Percentiles rank a stretch among this genome's conserved stretches.
These are phyloP conservation scores for Apamea epomidion DNA, from an alignment of 2,888 invertebrate species.

Conservation along the genomic window DNA sequence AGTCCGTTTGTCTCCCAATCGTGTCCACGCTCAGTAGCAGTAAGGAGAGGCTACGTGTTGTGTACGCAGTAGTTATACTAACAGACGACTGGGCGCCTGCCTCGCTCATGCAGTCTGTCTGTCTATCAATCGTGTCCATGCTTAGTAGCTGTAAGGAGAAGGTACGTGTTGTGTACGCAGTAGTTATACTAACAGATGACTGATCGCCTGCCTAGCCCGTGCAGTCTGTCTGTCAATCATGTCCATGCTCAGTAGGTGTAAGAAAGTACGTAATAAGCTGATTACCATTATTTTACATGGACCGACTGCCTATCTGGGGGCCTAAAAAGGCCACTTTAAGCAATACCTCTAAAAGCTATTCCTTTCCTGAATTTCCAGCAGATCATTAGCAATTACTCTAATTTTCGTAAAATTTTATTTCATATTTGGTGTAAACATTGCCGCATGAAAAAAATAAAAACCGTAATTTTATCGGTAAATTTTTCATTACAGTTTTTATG, in stretches of 20 bases:
- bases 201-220: slow-evolving; percentile 99
- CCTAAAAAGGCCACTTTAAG: no score
- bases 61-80: slow-evolving; percentile 87
- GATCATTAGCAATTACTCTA: no score
- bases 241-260: slow-evolving; percentile 99
- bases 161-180: slow-evolving; percentile 85
- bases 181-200: slow-evolving; percentile 96
- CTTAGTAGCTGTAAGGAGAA: slow-evolving; percentile 99
- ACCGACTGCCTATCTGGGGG: not conserved
- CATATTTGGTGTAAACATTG: no score
- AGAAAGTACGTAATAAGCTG: no score
- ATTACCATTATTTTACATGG: not conserved
- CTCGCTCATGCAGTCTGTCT: slow-evolving; percentile 98
- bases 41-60: slow-evolving; percentile 96
- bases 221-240: slow-evolving; percentile 99
- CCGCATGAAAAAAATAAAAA: no score
- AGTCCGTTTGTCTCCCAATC: slow-evolving; percentile 98
- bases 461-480: no score
- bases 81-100: slow-evolving; percentile 99
- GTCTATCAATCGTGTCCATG: slow-evolving; percentile 99
- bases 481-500: no score
- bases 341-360: no score
- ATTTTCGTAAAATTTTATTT: no score
- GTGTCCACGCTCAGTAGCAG: slow-evolving; percentile 99
- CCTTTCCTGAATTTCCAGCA: no score